Base-by-base conservation (phyloP, 2,113 vertebrate genomes). In the Hippopotamus amphibius region DNA sequence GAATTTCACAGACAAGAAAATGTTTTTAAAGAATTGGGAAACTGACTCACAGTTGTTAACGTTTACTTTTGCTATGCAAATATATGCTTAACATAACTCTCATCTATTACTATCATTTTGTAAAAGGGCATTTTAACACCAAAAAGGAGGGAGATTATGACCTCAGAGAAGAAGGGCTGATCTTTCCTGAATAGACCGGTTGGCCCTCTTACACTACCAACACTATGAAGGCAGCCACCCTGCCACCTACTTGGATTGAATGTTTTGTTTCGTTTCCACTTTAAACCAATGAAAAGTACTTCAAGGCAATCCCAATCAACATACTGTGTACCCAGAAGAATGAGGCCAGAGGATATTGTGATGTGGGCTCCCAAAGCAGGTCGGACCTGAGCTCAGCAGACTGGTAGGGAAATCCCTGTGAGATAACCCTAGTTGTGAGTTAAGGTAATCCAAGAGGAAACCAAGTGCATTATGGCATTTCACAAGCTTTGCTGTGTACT, bases 41-140 rank as follows among this genome's bases (percentile, higher is more conserved):
- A 86, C 9, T 80, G 71, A 89, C 50, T 82, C 72, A 81, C 14
- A 7, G 10, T 69, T 84, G 37, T 41, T 68, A 68, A 91, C 68
- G 81, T 90, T 96, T 88, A 63, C 53, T 97, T 92, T 91, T 90
- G 41, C 26, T 41, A 85, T 66, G 22, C 14, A 93, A 95, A 88
- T 88, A 88, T 5, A 48, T 57, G 46, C 33, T 59, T 80, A 93
- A 65, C 65, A 33, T 66, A 63, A 87, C 11, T 48, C 28, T 93
- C 53, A 79, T 53, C 68, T 69, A 66, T 55, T 53, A 88, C 26
- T 11, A 63, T 10, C 48, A 91, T 88, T 95, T 93, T 89, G 53
- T 61, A 71, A 93, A 95, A 91, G 83, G 22, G 16, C 5, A 69
- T 71, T 89, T 95, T 74, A 92, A 92, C 43, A 88, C 10, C 72